Conservation (phyloP, 2,888 invertebrate genomes). For the Drosophila paucipuncta region DNA sequence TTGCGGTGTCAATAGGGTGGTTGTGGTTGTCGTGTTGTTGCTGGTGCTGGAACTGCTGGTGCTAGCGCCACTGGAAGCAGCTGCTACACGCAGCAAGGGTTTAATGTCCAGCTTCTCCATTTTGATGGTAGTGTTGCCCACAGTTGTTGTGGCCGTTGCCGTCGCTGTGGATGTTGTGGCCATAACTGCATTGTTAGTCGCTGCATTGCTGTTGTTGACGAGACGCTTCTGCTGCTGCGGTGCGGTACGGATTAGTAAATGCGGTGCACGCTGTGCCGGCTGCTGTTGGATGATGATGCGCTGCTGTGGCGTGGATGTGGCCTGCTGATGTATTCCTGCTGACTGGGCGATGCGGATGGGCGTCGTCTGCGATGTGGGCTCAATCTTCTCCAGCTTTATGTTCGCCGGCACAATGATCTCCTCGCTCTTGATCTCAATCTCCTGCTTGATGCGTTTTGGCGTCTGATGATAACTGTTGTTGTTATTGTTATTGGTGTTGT, state of each 20-base stretch:
- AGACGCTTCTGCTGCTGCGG: conserved; percentile 62
- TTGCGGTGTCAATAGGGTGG: conserved; percentile 70
- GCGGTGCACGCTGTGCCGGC: conserved; percentile 55
- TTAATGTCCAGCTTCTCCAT: conserved; percentile 84
- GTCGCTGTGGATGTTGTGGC: conserved; percentile 17
- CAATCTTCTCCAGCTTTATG: conserved; percentile 82
- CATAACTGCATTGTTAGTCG: conserved; percentile 35
- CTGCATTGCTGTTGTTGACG: conserved; percentile 40
- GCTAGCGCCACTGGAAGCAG: conserved; percentile 31
- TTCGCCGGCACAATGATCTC: conserved; percentile 82
- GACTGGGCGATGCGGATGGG: conserved; percentile 29
- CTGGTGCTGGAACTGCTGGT: conserved; percentile 50
- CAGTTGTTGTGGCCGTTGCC: conserved; percentile 59
- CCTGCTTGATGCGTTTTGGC: conserved; percentile 83
- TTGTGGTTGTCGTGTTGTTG: conserved; percentile 55
- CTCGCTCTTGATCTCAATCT: conserved; percentile 84
- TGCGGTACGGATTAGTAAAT: conserved; percentile 47
- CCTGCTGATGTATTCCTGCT: conserved; percentile 7
- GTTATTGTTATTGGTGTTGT: conserved; percentile 62
- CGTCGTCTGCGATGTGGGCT: conserved; percentile 55
- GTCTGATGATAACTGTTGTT: conserved; percentile 75
- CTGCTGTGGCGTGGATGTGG: conserved; percentile 28
- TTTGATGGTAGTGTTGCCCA: conserved; percentile 79
- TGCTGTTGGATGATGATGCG: conserved; percentile 69
- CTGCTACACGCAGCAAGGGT: conserved; percentile 66